Evolutionary conservation across 2,888 invertebrate species (phyloP).

Genomic region (Syrphus vitripennis): DNA sequence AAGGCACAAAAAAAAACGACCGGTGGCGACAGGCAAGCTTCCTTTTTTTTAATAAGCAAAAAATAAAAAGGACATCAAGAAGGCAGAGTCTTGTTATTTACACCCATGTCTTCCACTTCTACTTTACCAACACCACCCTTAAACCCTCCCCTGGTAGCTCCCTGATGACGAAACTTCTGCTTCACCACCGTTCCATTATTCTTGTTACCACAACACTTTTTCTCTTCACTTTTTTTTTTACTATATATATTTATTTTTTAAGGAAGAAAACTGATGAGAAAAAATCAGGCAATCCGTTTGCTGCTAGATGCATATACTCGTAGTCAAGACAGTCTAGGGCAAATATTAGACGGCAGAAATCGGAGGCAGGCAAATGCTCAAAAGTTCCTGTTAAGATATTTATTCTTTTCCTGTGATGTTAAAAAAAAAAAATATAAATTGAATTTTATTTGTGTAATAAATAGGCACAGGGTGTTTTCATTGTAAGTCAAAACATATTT

Average conservation of each 20-base stretch:
- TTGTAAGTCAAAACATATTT: neutral
- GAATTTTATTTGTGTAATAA: neutral
- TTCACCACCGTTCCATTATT: neutral
- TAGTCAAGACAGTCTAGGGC: conserved; percentile 9
- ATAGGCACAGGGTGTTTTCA: neutral
- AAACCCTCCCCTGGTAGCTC: neutral
- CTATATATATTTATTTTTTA: neutral
- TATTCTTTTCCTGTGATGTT: conserved; percentile 54
- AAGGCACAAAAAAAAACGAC: conserved; percentile 26
- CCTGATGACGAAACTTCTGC: neutral
- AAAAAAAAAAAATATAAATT: conserved; percentile 50
- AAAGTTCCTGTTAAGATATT: conserved; percentile 55
- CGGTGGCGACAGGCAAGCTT: conserved; percentile 61
- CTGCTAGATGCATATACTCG: neutral
- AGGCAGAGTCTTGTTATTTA: conserved; percentile 62
- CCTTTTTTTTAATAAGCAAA: conserved; percentile 35
- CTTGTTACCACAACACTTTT: conserved; percentile 8
- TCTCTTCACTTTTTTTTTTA: neutral
- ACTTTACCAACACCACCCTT: neutral
- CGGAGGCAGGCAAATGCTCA: conserved; percentile 14
- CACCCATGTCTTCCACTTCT: conserved; percentile 23
- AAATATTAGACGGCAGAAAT: conserved; percentile 5
- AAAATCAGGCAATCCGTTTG: conserved; percentile 8
- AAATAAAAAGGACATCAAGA: conserved; percentile 42
- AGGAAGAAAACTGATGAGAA: neutral